A percentile compares a stretch with the other conserved stretches of the same genome.
Evolutionary conservation across 2,888 invertebrate genomes (phyloP).

Genomic region (Diarsia dahlii): DNA sequence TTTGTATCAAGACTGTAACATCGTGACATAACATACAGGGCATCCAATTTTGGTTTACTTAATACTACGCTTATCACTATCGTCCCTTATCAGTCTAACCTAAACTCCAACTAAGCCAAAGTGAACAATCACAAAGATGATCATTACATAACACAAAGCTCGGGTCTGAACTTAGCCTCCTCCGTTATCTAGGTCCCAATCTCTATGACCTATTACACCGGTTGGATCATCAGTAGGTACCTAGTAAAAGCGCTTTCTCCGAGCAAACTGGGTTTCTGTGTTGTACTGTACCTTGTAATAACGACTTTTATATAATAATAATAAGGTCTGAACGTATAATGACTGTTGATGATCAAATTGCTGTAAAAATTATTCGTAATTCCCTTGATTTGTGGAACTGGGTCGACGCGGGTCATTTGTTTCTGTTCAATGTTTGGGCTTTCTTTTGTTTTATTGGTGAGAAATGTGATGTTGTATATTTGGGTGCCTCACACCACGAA

Average conservation of each 20-base stretch:
- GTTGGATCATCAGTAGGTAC: constrained; percentile 78
- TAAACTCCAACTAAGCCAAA: neutral
- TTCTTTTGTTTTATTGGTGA: constrained; percentile 6
- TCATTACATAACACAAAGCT: constrained; percentile 46
- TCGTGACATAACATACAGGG: neutral
- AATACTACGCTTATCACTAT: neutral
- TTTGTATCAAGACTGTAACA: neutral
- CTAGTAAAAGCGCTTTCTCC: constrained; percentile 79
- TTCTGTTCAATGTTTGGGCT: constrained; percentile 7
- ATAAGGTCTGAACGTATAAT: constrained; percentile 39
- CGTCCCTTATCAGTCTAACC: neutral
- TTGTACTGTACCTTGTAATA: constrained; percentile 54
- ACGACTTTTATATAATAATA: constrained; percentile 57
- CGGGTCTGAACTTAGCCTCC: constrained; percentile 40
- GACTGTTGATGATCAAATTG: constrained; percentile 39
- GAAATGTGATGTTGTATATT: neutral
- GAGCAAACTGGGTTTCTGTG: constrained; percentile 73
- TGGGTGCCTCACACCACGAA: neutral
- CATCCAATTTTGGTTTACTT: neutral
- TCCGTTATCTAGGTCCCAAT: constrained; percentile 67
- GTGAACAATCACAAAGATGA: constrained; percentile 22
- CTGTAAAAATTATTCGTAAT: constrained; percentile 52
- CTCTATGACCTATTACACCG: constrained; percentile 83
- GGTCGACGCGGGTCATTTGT: constrained; percentile 53
- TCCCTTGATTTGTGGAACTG: constrained; percentile 34